Evolutionary conservation across 2,113 vertebrate genomes (phyloP).

Genomic region (Paratilapia polleni): DNA sequence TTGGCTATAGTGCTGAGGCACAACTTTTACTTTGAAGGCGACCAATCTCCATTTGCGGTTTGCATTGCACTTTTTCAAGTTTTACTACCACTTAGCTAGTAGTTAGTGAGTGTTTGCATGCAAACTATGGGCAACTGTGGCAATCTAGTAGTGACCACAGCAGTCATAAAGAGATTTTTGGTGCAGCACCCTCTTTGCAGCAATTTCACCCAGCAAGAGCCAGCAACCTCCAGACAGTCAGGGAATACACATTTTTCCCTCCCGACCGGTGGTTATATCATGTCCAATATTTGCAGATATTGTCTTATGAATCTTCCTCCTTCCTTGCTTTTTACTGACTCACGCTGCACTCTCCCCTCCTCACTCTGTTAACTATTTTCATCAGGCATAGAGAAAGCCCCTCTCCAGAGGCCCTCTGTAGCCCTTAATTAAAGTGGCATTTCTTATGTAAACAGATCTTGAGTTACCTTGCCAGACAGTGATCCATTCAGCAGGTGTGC

Average conservation of each 20-base stretch:
- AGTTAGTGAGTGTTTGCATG: background rate
- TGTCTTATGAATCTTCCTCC: background rate
- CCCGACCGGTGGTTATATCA: background rate
- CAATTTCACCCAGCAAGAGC: no score
- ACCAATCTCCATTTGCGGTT: background rate
- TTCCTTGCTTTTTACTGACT: background rate
- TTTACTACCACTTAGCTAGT: background rate
- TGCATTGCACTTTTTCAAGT: background rate
- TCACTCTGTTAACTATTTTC: conserved; percentile 66
- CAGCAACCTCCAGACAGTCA: no score
- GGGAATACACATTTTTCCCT: background rate
- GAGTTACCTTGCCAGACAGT: conserved; percentile 48
- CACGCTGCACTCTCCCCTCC: background rate
- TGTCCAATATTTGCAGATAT: background rate
- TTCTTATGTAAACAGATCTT: conserved; percentile 70
- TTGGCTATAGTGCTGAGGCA: background rate
- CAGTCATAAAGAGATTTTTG: background rate
- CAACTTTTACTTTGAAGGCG: background rate
- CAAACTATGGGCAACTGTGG: background rate
- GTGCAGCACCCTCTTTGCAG: no score
- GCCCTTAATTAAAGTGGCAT: conserved; percentile 78
- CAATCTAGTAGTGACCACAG: background rate
- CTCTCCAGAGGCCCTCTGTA: conserved; percentile 46
- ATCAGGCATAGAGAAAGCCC: conserved; percentile 62
- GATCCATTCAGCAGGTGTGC: conserved; percentile 52